These are phyloP conservation scores for Planococcus citri DNA, from an alignment of 1,140 invertebrate species.

Conservation along the genomic window DNA sequence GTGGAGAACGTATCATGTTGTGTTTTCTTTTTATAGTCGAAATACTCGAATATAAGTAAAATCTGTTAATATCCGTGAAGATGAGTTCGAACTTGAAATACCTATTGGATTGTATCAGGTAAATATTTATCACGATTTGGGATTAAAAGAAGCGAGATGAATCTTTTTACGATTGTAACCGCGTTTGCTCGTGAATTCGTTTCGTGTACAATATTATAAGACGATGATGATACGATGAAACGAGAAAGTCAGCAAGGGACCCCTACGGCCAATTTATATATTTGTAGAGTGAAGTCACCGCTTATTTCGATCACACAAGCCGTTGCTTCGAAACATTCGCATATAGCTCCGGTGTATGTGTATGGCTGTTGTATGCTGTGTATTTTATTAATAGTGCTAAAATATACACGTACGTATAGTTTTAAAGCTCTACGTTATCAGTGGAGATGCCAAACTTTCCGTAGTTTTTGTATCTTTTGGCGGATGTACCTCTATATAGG, in stretches of 20 bases:
- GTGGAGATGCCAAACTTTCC: neutral
- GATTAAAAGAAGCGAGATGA: no score
- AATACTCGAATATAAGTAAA: no score
- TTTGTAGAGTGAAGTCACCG: constrained; percentile 6
- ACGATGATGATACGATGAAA: no score
- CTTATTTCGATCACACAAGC: neutral
- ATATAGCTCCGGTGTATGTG: no score
- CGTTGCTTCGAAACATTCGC: neutral
- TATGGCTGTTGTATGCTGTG: no score
- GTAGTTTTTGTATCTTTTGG: neutral
- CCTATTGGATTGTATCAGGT: neutral
- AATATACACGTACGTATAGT: neutral
- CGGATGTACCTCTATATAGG: neutral
- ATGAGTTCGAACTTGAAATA: no score
- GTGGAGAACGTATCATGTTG: no score
- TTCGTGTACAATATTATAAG: no score
- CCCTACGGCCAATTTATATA: neutral
- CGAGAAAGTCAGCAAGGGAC: neutral
- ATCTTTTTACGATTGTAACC: no score
- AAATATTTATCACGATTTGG: neutral
- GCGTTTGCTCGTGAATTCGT: no score
- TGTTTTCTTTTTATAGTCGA: no score
- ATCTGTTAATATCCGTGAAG: no score
- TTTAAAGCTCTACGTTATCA: neutral
- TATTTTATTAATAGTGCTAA: neutral